phyloP scores from a whole-genome alignment of 2,797 vertebrate species.

The Xiphophorus birchmanni region DNA sequence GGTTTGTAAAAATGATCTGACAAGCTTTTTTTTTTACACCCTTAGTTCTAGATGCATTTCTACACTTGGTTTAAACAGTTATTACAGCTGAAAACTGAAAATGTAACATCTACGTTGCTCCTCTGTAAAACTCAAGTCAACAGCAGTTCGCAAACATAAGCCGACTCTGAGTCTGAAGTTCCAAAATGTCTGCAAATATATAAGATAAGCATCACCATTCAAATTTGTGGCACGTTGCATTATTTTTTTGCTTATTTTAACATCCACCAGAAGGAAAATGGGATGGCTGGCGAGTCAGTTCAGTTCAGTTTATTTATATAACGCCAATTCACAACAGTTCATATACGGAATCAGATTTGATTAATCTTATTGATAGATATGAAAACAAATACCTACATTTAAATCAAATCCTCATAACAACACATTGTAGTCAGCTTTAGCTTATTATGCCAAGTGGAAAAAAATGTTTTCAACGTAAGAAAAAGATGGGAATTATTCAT shows the following conservation, averaged over 20 bases:
- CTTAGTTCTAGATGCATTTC: neutral
- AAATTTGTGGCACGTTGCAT: neutral
- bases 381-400: too few relatives aligned
- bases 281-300: neutral
- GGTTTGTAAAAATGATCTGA: slow-evolving; percentile 6
- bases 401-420: too few relatives aligned
- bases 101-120: neutral
- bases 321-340: neutral
- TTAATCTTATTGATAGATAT: too few relatives aligned
- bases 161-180: neutral
- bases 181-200: neutral
- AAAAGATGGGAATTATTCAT: neutral
- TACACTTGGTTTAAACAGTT: neutral
- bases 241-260: neutral
- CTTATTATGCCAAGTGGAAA: neutral
- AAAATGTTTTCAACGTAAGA: neutral
- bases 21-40: neutral
- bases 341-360: too few relatives aligned
- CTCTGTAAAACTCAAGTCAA: neutral
- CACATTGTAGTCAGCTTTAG: neutral
- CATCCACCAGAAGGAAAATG: neutral
- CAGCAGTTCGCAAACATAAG: neutral
- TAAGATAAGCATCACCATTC: slow-evolving; percentile 1
- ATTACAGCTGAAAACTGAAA: neutral
- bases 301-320: neutral